Evolutionary conservation across 1,140 invertebrate genomes (phyloP), one percentile per base, ranked within the genome.

Genomic region (Sipha flava): DNA sequence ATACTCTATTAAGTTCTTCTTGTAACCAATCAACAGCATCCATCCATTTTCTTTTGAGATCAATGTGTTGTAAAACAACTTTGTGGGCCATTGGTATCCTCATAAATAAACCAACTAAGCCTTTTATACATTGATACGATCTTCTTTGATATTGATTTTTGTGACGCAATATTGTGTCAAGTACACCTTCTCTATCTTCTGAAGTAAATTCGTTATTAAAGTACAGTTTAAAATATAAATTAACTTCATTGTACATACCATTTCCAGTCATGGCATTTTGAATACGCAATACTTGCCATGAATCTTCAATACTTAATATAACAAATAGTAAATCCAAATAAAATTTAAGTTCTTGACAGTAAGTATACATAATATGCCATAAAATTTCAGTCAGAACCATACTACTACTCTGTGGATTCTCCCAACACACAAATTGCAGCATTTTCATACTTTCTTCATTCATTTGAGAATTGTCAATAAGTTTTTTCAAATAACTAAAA

Each of bases 81-180:
- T 90, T 88, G 83, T 93, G 88, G 2, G 93, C 92, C 40, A 88
- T 84, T 37, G 89, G 90, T 85, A 94, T 95, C 83, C 94, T 93
- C 81, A 91, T 91, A 87, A 98, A 97, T 34, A 98, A 87, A 79
- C 92, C 90, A 29, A 97, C 96, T 87, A 98, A 90, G 85, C 95
- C 95, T 87, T 98, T 98, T 45, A 98, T 96, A 85, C 96, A 98
- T 84, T 97, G 95, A 87, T 98, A 98, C 45, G 95, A 95, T 81
- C 96, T 87, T 86, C 98, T 98, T 85, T 98, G 96, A 85, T 98
- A 97, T 87, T 97, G 95, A 82, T 92, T 94, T 85, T 97, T 97
- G 37, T 94, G 94, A 80, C 94, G 90, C 82, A 92, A 89, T 84
- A 98, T 97, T 64, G 93, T 98, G 83, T 98, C 96, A 84, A 98